Base-by-base conservation (phyloP, 2,888 invertebrate genomes). In the Dryobotodes eremita region DNA sequence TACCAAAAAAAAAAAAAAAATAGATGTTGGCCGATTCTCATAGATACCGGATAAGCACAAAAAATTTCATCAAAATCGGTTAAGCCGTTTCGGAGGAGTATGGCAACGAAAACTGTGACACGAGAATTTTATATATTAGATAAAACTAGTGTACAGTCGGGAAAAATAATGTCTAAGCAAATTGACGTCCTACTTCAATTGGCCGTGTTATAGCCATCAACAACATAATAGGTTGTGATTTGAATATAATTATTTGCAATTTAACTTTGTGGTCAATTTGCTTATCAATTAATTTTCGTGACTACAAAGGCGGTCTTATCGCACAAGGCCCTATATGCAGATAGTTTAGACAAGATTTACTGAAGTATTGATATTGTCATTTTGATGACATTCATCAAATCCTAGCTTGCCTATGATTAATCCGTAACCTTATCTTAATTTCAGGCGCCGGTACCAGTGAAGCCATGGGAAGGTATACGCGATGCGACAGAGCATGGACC, bases 401-500 rank as follows among this genome's bases (percentile, higher is more conserved):
- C n/a, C 11, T 4, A n/a, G 36, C 11, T 55, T 17, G 13, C 5
- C 20, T 46, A 20, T 64, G 17, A 50, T 20, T 48, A 5, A 57
- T 15, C 13, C 10, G n/a, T 42, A 59, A 17, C 7, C 7, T 71
- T 73, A 5, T 65, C 6, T 31, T 66, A 70, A 11, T 83, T 82
- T n/a, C 31, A 89, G 96, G 95, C 94, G n/a, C 95, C 95, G 1
- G 74, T 90, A 77, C 93, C 94, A 3, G 92, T 92, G 17, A 81
- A 88, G 55, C 79, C 90, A 53, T 96, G 96, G 96, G 62, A 85
- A 4, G 95, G 94, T 0, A 86, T 94, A 17, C 91, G 91, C 7
- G 94, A 95, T 42, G 95, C 95, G 1, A 89, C 87, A 15, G 86
- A 93, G 50, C 95, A 95, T 71, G 95, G 95, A 5, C 87, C 92